Evolutionary conservation across 2,888 invertebrate species (phyloP).

Genomic region (Philhelius pedissequus): DNA sequence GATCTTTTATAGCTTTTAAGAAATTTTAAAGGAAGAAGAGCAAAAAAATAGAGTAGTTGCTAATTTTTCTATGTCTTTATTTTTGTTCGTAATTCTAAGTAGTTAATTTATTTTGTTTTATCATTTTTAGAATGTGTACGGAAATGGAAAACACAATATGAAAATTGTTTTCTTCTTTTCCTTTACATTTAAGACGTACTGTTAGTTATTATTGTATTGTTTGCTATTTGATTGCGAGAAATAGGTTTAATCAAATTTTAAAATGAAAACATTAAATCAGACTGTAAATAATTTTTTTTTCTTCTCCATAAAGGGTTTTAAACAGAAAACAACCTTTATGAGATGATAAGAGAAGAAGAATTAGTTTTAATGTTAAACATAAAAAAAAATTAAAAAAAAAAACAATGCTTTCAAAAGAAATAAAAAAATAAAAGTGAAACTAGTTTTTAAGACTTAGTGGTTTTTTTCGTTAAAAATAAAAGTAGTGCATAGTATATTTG

Average conservation of each 20-base stretch:
- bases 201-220: slow-evolving; percentile 33
- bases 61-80: slow-evolving; percentile 53
- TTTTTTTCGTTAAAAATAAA: slow-evolving; percentile 41
- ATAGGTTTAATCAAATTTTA: slow-evolving; percentile 24
- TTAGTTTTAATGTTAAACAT: slow-evolving; percentile 51
- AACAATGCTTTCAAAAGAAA: slow-evolving; percentile 54
- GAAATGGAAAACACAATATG: slow-evolving; percentile 30
- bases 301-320: slow-evolving; percentile 26
- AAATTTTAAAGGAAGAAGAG: slow-evolving; percentile 20
- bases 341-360: slow-evolving; percentile 36
- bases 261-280: slow-evolving; percentile 34
- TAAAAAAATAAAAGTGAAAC: slow-evolving; percentile 36
- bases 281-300: slow-evolving; percentile 59
- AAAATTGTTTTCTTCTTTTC: slow-evolving; percentile 30
- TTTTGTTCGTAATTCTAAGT: slow-evolving; percentile 61
- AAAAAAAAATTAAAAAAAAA: slow-evolving; percentile 25
- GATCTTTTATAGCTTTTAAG: slow-evolving; percentile 60
- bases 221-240: slow-evolving; percentile 58
- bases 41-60: slow-evolving; percentile 54
- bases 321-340: slow-evolving; percentile 7
- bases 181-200: slow-evolving; percentile 35
- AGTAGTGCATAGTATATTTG: slow-evolving; percentile 9
- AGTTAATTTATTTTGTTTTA: slow-evolving; percentile 69
- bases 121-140: slow-evolving; percentile 40
- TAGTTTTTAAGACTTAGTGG: slow-evolving; percentile 61